A percentile compares a stretch with the other conserved stretches of the same genome.
Evolutionary conservation across 2,888 invertebrate genomes (phyloP).

Genomic region (Antheraea yamamai): DNA sequence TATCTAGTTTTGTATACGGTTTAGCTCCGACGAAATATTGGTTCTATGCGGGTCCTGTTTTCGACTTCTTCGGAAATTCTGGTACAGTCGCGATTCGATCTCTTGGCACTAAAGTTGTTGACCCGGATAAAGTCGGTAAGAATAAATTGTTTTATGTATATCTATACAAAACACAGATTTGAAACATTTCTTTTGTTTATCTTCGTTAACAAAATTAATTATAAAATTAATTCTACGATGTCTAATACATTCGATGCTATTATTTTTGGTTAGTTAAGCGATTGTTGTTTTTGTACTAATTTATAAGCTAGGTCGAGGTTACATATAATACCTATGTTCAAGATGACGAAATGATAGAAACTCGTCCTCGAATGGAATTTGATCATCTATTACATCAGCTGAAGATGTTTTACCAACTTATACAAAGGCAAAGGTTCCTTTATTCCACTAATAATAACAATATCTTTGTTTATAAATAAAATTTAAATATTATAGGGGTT

Average conservation of each 20-base stretch:
- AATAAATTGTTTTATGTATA: background rate
- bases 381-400: background rate
- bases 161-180: background rate
- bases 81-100: conserved; percentile 80
- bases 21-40: conserved; percentile 62
- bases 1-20: conserved; percentile 61
- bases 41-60: conserved; percentile 69
- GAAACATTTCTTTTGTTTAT: background rate
- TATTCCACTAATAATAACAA: background rate
- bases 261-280: background rate
- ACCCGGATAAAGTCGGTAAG: conserved; percentile 60
- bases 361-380: background rate
- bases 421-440: background rate
- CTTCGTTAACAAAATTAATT: background rate
- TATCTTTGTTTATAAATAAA: no score
- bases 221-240: no score
- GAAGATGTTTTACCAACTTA: background rate
- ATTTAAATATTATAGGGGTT: no score
- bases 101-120: conserved; percentile 80
- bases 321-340: background rate
- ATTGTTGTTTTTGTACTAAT: background rate
- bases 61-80: conserved; percentile 79
- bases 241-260: background rate
- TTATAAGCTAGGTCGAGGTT: background rate
- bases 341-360: background rate